Percentiles rank a stretch among this genome's conserved stretches.
phyloP scores from a whole-genome alignment of 2,888 invertebrate genomes.

The Pterostichus madidus region DNA sequence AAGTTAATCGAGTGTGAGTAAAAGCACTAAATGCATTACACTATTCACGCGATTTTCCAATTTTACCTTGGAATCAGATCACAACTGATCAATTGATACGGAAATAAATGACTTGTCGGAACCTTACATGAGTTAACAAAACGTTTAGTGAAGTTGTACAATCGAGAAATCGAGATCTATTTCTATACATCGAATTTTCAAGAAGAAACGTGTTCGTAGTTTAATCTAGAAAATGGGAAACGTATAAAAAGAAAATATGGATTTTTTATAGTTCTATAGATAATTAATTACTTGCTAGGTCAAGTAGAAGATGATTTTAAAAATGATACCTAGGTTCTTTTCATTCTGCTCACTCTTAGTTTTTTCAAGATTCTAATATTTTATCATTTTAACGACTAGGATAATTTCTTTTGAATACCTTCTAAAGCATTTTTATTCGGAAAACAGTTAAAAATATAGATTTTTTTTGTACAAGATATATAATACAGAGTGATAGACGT shows the following conservation, averaged over 20 bases:
- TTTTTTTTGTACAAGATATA: too few species aligned
- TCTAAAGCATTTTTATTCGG: too few species aligned
- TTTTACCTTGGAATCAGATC: slow-evolving; percentile 33
- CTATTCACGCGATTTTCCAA: slow-evolving; percentile 49
- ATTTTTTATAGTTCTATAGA: not conserved
- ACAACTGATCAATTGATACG: slow-evolving; percentile 43
- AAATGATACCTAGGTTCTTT: not conserved
- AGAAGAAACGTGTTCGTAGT: not conserved
- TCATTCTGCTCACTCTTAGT: too few species aligned
- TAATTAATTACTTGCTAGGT: slow-evolving; percentile 1
- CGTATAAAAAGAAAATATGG: not conserved
- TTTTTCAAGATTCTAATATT: too few species aligned
- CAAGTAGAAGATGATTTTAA: slow-evolving; percentile 3
- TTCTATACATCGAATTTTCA: not conserved
- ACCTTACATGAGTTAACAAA: slow-evolving; percentile 6
- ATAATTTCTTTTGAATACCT: too few species aligned
- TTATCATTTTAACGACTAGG: too few species aligned
- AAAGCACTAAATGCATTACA: slow-evolving; percentile 23
- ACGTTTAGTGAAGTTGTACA: not conserved
- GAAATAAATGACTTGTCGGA: slow-evolving; percentile 11
- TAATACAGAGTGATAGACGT: too few species aligned
- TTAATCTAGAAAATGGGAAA: slow-evolving; percentile 10
- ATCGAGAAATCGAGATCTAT: not conserved
- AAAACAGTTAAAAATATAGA: too few species aligned
- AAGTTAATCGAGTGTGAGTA: slow-evolving; percentile 15